phyloP scores from a whole-genome alignment of 2,113 vertebrate genomes.

The Strix uralensis region DNA sequence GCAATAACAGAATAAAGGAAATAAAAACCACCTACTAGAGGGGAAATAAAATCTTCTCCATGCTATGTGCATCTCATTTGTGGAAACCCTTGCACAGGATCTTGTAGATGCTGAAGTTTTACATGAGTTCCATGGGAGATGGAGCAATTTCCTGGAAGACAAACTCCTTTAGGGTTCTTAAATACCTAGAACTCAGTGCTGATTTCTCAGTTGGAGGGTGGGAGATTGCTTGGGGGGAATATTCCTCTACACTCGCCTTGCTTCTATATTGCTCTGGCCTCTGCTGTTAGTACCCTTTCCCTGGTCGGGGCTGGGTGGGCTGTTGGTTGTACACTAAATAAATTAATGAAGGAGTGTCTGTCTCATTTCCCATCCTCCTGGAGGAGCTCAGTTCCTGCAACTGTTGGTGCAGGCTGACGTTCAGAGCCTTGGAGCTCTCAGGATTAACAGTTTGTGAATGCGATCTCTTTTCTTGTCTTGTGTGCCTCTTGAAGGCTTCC shows the following conservation, averaged over 20 bases:
- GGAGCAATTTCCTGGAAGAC: not conserved
- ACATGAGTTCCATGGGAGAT: not conserved
- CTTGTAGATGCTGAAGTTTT: not conserved
- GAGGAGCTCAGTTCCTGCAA: not conserved
- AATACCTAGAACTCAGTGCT: not conserved
- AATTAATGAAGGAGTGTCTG: not conserved
- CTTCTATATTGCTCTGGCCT: not conserved
- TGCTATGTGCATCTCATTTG: not conserved
- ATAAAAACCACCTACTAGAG: too few species aligned
- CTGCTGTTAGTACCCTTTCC: not conserved
- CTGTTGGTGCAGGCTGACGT: not conserved
- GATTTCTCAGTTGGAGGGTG: not conserved
- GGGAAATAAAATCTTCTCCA: not conserved
- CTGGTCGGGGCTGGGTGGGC: not conserved
- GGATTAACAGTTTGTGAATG: not conserved
- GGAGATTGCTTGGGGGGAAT: not conserved
- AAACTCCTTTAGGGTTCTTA: not conserved
- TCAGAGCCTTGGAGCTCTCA: not conserved
- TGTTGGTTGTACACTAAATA: too few species aligned
- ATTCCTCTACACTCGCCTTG: not conserved
- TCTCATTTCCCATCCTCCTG: not conserved
- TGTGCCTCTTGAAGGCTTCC: not conserved
- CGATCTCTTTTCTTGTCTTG: not conserved
- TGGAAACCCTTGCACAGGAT: too few species aligned
- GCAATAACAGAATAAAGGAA: not conserved